These are phyloP conservation scores for Catotricha subobsoleta DNA, from an alignment of 2,888 invertebrate species.

Conservation along the genomic window DNA sequence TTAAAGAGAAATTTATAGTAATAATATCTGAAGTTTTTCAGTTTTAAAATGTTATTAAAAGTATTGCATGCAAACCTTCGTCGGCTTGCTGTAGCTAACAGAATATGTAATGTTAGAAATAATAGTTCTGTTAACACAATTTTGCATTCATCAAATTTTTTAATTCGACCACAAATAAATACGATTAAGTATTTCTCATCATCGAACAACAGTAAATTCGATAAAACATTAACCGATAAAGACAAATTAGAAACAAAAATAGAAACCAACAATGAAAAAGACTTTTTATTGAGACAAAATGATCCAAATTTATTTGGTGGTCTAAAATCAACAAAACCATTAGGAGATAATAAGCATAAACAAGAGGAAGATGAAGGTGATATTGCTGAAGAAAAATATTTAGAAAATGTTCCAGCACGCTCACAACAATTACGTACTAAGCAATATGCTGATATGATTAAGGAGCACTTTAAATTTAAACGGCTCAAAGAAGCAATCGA, in stretches of 20 bases:
- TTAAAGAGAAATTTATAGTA: too few relatives aligned
- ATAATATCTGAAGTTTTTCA: too few relatives aligned
- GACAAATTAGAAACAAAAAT: too few relatives aligned
- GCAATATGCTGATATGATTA: conserved; percentile 54
- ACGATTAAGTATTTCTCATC: too few relatives aligned
- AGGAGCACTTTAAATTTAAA: conserved; percentile 41
- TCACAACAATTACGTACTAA: conserved; percentile 37
- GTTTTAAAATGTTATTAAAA: too few relatives aligned
- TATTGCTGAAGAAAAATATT: conserved; percentile 38
- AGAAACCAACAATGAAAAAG: not conserved
- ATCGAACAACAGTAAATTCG: too few relatives aligned
- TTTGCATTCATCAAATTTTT: not conserved
- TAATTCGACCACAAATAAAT: not conserved
- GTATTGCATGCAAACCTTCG: too few relatives aligned
- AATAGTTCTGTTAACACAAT: not conserved
- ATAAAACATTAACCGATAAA: too few relatives aligned
- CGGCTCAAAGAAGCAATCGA: conserved; percentile 60
- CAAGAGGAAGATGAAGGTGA: conserved; percentile 36
- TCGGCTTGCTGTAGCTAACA: not conserved
- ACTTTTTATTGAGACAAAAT: conserved; percentile 1
- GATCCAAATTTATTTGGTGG: conserved; percentile 12
- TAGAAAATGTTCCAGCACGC: conserved; percentile 33
- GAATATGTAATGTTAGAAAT: not conserved
- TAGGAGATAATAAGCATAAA: not conserved
- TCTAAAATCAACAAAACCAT: not conserved